Evolutionary conservation across 2,113 vertebrate species (phyloP).

Genomic region (Orthonyx spaldingii): DNA sequence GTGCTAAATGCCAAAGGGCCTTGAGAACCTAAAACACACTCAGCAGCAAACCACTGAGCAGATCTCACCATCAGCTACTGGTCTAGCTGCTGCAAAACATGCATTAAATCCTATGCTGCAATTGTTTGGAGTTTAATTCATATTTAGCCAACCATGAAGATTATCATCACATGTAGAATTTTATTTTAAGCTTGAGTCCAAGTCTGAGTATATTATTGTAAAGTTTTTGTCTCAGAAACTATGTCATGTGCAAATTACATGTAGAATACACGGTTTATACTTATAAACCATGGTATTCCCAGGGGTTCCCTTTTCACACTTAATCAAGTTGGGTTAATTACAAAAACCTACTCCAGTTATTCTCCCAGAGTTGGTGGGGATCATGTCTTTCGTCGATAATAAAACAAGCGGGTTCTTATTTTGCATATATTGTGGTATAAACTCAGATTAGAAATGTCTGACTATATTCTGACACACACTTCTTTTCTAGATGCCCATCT

Average conservation of each 20-base stretch:
- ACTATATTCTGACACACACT: neutral
- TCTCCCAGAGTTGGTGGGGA: neutral
- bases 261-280: neutral
- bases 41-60: neutral
- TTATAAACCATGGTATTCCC: neutral
- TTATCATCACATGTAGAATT: neutral
- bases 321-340: neutral
- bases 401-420: slow-evolving; percentile 8
- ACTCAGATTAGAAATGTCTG: neutral
- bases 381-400: neutral
- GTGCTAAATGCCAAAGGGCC: slow-evolving; percentile 33
- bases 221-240: neutral
- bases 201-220: neutral
- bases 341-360: neutral
- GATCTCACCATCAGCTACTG: neutral
- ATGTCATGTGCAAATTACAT: neutral
- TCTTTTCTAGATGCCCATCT: neutral
- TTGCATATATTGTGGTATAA: neutral
- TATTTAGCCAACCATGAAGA: neutral
- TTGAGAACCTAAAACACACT: neutral
- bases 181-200: neutral
- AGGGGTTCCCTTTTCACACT: neutral
- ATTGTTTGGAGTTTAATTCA: neutral
- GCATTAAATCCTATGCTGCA: neutral
- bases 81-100: neutral